Percentiles rank a stretch among this genome's conserved stretches.
These are phyloP conservation scores for Trichomycterus rosablanca DNA, from an alignment of 2,113 vertebrate genomes.

Conservation along the genomic window DNA sequence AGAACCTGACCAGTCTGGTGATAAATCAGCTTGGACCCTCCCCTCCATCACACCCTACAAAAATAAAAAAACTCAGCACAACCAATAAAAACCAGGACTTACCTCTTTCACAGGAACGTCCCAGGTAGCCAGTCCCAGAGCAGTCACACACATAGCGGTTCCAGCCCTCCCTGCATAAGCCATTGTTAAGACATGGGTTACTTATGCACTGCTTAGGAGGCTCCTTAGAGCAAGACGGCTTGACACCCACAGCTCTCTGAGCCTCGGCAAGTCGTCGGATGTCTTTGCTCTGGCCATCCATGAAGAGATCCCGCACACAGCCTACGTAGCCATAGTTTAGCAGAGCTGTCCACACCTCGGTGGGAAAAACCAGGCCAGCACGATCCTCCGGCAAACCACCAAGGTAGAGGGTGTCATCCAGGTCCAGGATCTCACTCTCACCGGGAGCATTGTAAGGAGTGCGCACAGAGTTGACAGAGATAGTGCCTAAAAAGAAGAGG, in stretches of 20 bases:
- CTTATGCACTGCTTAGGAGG: constrained; percentile 94
- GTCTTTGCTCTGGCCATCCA: constrained; percentile 97
- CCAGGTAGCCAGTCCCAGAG: constrained; percentile 93
- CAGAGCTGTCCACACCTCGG: constrained; percentile 97
- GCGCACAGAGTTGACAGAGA: constrained; percentile 92
- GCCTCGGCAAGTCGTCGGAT: constrained; percentile 92
- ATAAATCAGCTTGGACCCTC: too few relatives aligned
- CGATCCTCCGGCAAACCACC: constrained; percentile 95
- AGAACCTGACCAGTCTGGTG: too few relatives aligned
- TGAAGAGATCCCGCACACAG: constrained; percentile 95
- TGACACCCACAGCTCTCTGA: constrained; percentile 92
- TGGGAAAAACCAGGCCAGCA: constrained; percentile 91
- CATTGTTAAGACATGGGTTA: constrained; percentile 97
- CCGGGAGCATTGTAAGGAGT: constrained; percentile 95
- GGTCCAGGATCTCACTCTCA: constrained; percentile 95
- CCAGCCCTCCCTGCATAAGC: constrained; percentile 94
- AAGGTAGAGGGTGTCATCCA: constrained; percentile 92
- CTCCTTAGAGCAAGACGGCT: constrained; percentile 93
- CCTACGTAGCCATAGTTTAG: constrained; percentile 97
- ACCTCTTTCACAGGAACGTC: constrained; percentile 96
- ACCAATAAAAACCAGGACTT: constrained; percentile 42
- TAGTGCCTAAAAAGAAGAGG: constrained; percentile 77
- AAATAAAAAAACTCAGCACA: too few relatives aligned
- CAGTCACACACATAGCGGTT: constrained; percentile 98
- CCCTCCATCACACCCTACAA: too few relatives aligned